Evolutionary conservation across 1,140 invertebrate genomes (phyloP), one percentile per base, ranked within the genome.

Genomic region (Drosophila tropicalis): DNA sequence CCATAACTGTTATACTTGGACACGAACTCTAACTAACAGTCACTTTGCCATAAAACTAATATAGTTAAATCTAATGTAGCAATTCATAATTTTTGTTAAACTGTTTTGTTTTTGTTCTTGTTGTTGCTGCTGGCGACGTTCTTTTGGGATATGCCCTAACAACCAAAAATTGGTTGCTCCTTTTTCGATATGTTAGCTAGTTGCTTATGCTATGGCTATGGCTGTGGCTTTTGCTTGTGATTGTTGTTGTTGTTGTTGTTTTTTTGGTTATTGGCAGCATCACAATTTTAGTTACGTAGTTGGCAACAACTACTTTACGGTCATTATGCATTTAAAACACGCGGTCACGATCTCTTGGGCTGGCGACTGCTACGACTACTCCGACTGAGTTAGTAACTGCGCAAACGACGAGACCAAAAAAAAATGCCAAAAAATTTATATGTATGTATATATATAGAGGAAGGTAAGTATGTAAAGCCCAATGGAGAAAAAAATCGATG

Each of bases 281-380:
- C 44, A 76, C 77, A 79, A 76, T 58, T 72, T 79, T 66, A 70
- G 77, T 79, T 76, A 79, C 77, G 74, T 73, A 79, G 77, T 79
- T 79, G 56, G 70, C 73, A 86, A 65, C 84, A 89, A 89, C 85
- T 90, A 90, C 81, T 90, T 90, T 91, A 91, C 90, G 90, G 90
- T 91, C 90, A 91, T 91, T 91, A 91, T 91, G 90, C 90, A 91
- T 91, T 91, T 91, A 91, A 91, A 91, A 91, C 90, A 91, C 90
- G 90, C 90, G 90, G 90, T 91, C 90, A 91, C 90, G 90, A 91
- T 91, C 90, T 91, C 84, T 69, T 34, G 41, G 62, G 56, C 56
- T 58, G 54, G 25, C 54, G 25, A 32, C 54, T 39, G 17, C 58
- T 22, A 4, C 58, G 39, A 10, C 60, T 40, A 10, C 60, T 40